Percentiles rank a stretch among this genome's conserved stretches.
Evolutionary conservation across 2,113 vertebrate genomes (phyloP).

Genomic region (Anguilla rostrata): DNA sequence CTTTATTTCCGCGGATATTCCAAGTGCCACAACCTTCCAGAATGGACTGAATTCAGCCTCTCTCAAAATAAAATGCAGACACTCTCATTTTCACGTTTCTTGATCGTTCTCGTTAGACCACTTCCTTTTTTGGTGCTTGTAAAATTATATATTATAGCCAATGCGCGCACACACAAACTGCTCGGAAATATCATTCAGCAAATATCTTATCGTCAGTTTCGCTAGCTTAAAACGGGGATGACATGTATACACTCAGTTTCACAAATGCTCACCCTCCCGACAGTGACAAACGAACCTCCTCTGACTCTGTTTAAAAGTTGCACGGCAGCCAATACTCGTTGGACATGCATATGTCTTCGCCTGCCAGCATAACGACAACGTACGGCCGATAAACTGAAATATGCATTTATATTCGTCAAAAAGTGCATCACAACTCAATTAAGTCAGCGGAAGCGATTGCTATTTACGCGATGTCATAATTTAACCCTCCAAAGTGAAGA

Average conservation of each 20-base stretch:
- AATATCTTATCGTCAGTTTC: background rate
- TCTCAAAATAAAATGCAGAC: background rate
- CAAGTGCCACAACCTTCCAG: background rate
- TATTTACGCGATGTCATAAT: background rate
- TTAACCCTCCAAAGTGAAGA: background rate
- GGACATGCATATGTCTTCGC: background rate
- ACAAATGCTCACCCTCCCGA: background rate
- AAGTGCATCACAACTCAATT: background rate
- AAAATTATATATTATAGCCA: background rate
- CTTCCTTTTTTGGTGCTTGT: background rate
- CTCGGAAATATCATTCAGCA: background rate
- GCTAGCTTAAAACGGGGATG: background rate
- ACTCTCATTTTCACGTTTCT: background rate
- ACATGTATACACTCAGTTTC: background rate
- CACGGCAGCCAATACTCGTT: background rate
- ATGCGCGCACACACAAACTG: background rate
- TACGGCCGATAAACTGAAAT: no score
- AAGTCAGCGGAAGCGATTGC: background rate
- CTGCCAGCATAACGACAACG: no score
- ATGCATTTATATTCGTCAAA: background rate
- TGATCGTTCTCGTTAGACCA: background rate
- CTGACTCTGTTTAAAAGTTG: background rate
- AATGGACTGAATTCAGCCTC: conserved; percentile 3
- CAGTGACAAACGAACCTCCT: background rate
- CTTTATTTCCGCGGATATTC: background rate